Evolutionary conservation across 53 echinoderm and acorn worm genomes (phyloP).

Genomic region (Temnopleurus reevesii): DNA sequence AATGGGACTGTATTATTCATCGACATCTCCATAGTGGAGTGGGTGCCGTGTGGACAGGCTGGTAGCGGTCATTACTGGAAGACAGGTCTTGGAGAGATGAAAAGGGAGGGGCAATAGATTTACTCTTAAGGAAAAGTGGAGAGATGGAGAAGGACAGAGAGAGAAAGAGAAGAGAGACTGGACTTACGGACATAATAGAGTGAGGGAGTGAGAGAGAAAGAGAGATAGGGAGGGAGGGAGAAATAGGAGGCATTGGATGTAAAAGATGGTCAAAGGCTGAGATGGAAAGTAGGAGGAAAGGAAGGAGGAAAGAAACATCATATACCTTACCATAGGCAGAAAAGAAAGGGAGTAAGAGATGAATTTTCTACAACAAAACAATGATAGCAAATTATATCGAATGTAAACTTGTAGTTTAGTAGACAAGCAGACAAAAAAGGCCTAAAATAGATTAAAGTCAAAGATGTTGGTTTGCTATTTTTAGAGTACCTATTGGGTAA

Average conservation of each 20-base stretch:
- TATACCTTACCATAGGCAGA: neutral
- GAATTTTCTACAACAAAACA: too few species aligned
- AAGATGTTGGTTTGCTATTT: neutral
- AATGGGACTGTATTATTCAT: slow-evolving; percentile 4
- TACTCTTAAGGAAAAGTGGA: neutral
- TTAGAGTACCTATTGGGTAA: neutral
- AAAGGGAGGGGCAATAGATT: neutral
- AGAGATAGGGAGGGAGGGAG: too few species aligned
- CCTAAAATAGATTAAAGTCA: neutral
- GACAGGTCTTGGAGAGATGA: neutral
- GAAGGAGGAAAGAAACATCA: neutral
- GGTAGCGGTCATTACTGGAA: neutral
- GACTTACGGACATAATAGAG: too few species aligned
- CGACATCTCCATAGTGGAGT: neutral
- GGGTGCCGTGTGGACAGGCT: neutral
- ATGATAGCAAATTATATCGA: too few species aligned
- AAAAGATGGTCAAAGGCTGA: neutral
- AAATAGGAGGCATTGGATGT: neutral
- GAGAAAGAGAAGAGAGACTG: neutral
- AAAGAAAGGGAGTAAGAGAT: neutral
- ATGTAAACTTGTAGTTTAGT: too few species aligned
- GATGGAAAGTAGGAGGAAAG: neutral
- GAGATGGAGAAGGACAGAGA: neutral
- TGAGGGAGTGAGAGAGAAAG: too few species aligned
- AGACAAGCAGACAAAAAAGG: neutral